Evolutionary conservation across 2,888 invertebrate species (phyloP).

Genomic region (Lasioglossum pauxillum): DNA sequence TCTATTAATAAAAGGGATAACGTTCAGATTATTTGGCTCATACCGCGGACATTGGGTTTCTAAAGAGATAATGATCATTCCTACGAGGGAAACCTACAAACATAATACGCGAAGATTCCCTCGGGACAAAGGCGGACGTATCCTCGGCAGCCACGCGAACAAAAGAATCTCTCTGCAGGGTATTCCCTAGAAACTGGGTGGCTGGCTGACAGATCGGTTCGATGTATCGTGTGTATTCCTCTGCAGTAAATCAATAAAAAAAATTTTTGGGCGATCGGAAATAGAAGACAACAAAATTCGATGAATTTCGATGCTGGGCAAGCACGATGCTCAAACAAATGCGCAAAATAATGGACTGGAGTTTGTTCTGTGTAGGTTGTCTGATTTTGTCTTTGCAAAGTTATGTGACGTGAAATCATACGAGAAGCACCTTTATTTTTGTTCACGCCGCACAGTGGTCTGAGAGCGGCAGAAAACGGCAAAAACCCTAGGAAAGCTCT

Average conservation of each 20-base stretch:
- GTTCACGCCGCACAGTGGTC: too few relatives aligned
- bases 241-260: slow-evolving; percentile 43
- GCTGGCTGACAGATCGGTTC: slow-evolving; percentile 43
- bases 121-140: slow-evolving; percentile 72
- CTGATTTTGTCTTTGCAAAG: background rate
- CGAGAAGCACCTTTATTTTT: background rate
- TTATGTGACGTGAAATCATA: background rate
- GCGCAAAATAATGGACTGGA: background rate
- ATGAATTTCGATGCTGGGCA: background rate
- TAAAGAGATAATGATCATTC: slow-evolving; percentile 82
- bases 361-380: background rate
- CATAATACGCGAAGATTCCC: slow-evolving; percentile 80
- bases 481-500: too few relatives aligned
- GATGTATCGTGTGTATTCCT: slow-evolving; percentile 25
- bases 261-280: background rate
- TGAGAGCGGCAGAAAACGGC: too few relatives aligned
- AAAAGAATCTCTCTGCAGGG: slow-evolving; percentile 71
- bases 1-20: slow-evolving; percentile 63
- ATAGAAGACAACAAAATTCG: background rate
- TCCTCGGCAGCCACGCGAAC: slow-evolving; percentile 71
- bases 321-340: background rate
- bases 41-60: slow-evolving; percentile 55
- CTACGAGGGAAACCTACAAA: slow-evolving; percentile 74
- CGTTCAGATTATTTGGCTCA: slow-evolving; percentile 52
- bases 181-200: slow-evolving; percentile 65